Conservation (phyloP, 2,113 vertebrate species). For the Micromys minutus region DNA sequence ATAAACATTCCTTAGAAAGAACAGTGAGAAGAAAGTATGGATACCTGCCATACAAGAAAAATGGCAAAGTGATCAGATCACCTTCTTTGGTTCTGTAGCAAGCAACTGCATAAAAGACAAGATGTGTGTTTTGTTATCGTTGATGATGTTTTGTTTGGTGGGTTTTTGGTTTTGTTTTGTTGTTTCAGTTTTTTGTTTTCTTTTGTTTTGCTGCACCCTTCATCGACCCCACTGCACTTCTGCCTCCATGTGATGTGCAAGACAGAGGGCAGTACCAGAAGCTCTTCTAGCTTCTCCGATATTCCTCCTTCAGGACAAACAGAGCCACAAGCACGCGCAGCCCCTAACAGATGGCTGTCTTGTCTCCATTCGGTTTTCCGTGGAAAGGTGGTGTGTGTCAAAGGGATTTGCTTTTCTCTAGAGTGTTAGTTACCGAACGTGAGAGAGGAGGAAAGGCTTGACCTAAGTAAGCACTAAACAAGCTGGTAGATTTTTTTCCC, state of each 20-base stretch:
- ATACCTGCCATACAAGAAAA: background rate
- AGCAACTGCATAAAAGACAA: background rate
- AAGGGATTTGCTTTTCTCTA: slow-evolving; percentile 27
- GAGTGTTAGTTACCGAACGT: background rate
- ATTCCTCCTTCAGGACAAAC: background rate
- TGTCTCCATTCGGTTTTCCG: background rate
- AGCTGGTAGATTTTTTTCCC: slow-evolving; percentile 6
- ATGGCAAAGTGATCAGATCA: background rate
- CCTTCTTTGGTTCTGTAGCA: background rate
- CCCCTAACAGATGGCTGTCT: background rate
- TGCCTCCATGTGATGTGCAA: rapidly evolving
- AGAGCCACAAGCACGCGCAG: background rate
- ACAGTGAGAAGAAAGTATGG: background rate
- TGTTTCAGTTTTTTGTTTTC: too few species aligned
- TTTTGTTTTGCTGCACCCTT: background rate
- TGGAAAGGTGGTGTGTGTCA: background rate
- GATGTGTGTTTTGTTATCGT: background rate
- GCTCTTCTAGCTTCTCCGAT: background rate
- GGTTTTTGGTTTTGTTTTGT: too few species aligned
- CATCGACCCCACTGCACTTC: background rate
- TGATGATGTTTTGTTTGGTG: too few species aligned
- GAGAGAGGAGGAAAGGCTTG: background rate
- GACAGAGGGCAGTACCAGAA: background rate
- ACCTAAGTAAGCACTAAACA: background rate
- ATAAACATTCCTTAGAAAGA: background rate